Evolutionary conservation across 2,797 vertebrate genomes (phyloP), one percentile per base, ranked within the genome.

Genomic region (Arrhamphus sclerolepis): DNA sequence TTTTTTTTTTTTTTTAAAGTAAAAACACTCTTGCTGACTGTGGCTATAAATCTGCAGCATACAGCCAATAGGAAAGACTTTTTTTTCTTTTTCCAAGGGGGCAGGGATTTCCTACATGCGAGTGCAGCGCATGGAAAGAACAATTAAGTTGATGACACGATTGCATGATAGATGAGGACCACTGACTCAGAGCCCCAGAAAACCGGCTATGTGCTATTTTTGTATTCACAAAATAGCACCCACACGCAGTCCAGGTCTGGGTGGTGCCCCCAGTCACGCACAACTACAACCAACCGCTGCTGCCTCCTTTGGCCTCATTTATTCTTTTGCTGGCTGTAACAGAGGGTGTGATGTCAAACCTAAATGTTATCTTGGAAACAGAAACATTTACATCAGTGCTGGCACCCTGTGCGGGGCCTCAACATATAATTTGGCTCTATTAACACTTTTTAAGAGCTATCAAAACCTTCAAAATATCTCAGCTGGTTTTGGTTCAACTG

Each of bases 61-160:
- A 58, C 63, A 77, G 78, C 53, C 39, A 65, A 77, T 56, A 2
- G 50, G 68, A 75, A 60, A 74, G 70, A 78, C 77, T 75, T 91
- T 89, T 81, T 20, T 44, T 75, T 91, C 89, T 82, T 11, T 44
- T 44, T 89, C 75, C n/a, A n/a, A 77, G 80, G 56, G 77, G 77
- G 70, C 67, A n/a, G n/a, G n/a, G n/a, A 79, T 49, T 80, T 58
- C 65, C 85, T 86, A 77, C 44, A 56, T 60, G 78, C 41, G 65
- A 83, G 75, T 64, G 49, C 72, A 77, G 28, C 28, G 46, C 40
- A 50, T 20, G 48, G 70, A 52, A 77, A 72, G 59, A 79, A 72
- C 62, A 75, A 83, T 81, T 69, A 77, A 22, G 61, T 53, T 76
- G 70, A 74, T 63, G 81, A 70, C 76, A 81, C 46, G 70, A 84